A percentile compares a stretch with the other conserved stretches of the same genome.
Conservation (phyloP, 2,797 vertebrate genomes). For the Pempheris klunzingeri region DNA sequence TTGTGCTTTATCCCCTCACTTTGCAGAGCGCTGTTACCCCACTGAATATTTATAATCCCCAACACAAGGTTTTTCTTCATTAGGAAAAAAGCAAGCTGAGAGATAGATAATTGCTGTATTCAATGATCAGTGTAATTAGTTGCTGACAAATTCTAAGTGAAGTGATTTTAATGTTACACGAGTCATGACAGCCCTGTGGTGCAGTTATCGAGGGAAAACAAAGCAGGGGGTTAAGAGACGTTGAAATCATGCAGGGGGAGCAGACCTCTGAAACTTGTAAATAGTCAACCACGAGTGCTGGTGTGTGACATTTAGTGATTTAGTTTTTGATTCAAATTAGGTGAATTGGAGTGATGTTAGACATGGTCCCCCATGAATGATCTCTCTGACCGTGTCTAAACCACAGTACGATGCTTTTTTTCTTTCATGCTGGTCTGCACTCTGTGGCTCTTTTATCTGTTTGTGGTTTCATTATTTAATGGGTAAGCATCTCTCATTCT, state of each 20-base stretch:
- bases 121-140: slow-evolving; percentile 87
- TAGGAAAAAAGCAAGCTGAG: slow-evolving; percentile 59
- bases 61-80: slow-evolving; percentile 77
- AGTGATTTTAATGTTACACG: slow-evolving; percentile 78
- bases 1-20: slow-evolving; percentile 44
- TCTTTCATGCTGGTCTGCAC: neutral
- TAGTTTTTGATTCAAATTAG: slow-evolving; percentile 37
- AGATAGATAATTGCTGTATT: slow-evolving; percentile 84
- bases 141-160: slow-evolving; percentile 72
- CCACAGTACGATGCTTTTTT: no score
- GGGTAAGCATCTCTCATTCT: neutral
- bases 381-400: slow-evolving; percentile 11
- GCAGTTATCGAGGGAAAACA: slow-evolving; percentile 54
- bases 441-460: neutral
- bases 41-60: slow-evolving; percentile 79
- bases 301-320: slow-evolving; percentile 52
- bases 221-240: slow-evolving; percentile 54
- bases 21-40: slow-evolving; percentile 58
- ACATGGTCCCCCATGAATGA: slow-evolving; percentile 10
- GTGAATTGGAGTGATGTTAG: slow-evolving; percentile 26
- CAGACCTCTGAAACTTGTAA: slow-evolving; percentile 42
- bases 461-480: neutral
- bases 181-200: slow-evolving; percentile 67
- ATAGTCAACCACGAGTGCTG: slow-evolving; percentile 28
- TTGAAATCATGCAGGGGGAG: slow-evolving; percentile 38